Base-by-base conservation (phyloP, 2,113 vertebrate species). In the Tetraodon nigroviridis region DNA sequence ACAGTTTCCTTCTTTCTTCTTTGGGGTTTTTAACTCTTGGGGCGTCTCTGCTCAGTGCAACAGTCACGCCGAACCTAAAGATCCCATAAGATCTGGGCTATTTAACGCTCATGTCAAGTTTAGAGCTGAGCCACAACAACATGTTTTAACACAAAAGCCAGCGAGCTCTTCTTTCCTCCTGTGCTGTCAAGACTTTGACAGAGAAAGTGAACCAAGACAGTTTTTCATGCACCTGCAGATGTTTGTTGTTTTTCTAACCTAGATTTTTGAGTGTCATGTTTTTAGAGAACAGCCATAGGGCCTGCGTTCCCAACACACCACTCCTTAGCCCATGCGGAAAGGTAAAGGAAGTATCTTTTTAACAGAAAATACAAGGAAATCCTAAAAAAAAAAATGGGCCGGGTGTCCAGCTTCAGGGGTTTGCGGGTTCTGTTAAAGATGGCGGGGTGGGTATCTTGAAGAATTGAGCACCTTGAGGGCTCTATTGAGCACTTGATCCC, bases 401-500 rank as follows among this genome's bases (percentile, higher is more conserved):
- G 53, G 24, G 41, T 68, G 72, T 63, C 55, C 81, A 64, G 63
- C 71, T 73, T 77, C 72, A 72, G 69, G 64, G 66, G 18, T 59
- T 80, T 61, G 54, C 45, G 70, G 72, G 74, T 55, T 82, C 80
- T 73, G 77, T 79, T 64, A 63, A 75, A 66, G 68, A 66, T 72
- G 44, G 51, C 22, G 67, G 64, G 59, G 61, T 74, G 73, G 66
- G 73, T 60, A 78, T 83, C 80, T 79, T 74, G 82, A 67, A 75
- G 81, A 80, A 86, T 70, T 80, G 83, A 79, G 78, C 68, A 79
- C 74, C 76, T 82, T 27, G 69, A 67, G 17, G 76, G 82, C 76
- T 87, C 85, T 82, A 80, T 84, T 82, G 83, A 87, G 84, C 80
- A 80, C 85, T 83, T 79, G 85, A 83, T 84, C 81, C 69, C 72